Evolutionary conservation across 2,888 invertebrate species (phyloP).

Genomic region (Andrena bucephala): DNA sequence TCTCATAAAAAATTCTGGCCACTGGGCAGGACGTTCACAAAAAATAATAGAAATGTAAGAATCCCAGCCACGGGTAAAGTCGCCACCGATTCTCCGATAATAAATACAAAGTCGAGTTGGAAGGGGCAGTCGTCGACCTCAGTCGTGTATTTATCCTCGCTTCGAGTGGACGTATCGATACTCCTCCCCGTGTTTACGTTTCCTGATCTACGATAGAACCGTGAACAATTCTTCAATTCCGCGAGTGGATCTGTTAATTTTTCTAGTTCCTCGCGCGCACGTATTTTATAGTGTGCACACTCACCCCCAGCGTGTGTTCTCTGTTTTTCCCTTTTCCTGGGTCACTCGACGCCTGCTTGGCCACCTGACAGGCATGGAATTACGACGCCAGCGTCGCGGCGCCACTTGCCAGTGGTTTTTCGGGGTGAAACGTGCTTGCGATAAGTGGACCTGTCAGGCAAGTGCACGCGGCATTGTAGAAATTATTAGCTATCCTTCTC

Average conservation of each 20-base stretch:
- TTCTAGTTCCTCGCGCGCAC: conserved; percentile 22
- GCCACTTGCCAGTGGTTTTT: conserved; percentile 66
- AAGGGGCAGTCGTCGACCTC: background rate
- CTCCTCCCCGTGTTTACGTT: conserved; percentile 47
- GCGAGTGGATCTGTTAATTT: conserved; percentile 30
- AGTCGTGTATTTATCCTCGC: conserved; percentile 1
- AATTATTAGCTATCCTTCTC: background rate
- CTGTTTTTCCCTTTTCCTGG: background rate
- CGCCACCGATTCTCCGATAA: background rate
- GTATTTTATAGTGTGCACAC: conserved; percentile 32
- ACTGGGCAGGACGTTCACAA: background rate
- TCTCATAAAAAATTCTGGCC: conserved; percentile 23
- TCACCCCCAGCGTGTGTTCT: background rate
- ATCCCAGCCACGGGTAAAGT: conserved; percentile 19
- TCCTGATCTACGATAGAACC: conserved; percentile 45
- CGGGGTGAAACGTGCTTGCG: no score
- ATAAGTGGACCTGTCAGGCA: no score
- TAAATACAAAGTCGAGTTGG: conserved; percentile 45
- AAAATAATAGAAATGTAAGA: conserved; percentile 16
- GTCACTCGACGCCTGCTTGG: conserved; percentile 41
- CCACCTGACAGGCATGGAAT: conserved; percentile 26
- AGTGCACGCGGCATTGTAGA: no score
- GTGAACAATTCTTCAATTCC: conserved; percentile 29
- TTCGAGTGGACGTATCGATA: conserved; percentile 23
- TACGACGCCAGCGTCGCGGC: conserved; percentile 64